phyloP scores from a whole-genome alignment of 2,888 invertebrate species.

The Agriopis leucophaearia region DNA sequence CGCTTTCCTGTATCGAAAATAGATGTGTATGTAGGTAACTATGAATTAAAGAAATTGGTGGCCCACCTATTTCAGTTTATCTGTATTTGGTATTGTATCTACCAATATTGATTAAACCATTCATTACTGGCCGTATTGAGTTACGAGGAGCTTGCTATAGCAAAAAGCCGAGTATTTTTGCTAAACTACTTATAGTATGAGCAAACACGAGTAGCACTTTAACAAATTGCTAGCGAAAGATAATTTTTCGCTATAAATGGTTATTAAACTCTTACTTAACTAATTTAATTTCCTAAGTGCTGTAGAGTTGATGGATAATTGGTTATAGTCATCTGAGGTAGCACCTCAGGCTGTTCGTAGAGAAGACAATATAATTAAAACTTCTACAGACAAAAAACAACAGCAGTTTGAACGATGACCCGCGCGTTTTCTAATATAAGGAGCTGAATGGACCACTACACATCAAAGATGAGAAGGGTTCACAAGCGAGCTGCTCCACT shows the following conservation, averaged over 20 bases:
- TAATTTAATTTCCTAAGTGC: slow-evolving; percentile 49
- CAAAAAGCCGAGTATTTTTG: slow-evolving; percentile 10
- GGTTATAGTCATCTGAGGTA: too few species aligned
- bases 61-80: neutral
- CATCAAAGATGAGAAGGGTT: too few species aligned
- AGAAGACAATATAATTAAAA: too few species aligned
- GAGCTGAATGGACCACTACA: too few species aligned
- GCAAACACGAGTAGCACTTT: slow-evolving; percentile 13
- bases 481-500: too few species aligned
- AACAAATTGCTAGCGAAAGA: slow-evolving; percentile 27
- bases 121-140: slow-evolving; percentile 3
- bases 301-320: slow-evolving; percentile 4
- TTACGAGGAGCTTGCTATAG: neutral
- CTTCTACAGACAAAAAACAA: too few species aligned
- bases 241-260: slow-evolving; percentile 20
- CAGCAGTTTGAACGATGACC: too few species aligned
- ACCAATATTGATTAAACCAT: neutral
- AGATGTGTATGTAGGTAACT: neutral
- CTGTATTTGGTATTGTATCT: neutral
- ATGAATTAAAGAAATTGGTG: neutral
- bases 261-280: slow-evolving; percentile 45
- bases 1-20: too few species aligned
- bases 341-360: too few species aligned
- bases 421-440: too few species aligned
- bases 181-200: neutral